These are phyloP conservation scores for Poecilus cupreus DNA, from an alignment of 2,888 invertebrate species.

Conservation along the genomic window DNA sequence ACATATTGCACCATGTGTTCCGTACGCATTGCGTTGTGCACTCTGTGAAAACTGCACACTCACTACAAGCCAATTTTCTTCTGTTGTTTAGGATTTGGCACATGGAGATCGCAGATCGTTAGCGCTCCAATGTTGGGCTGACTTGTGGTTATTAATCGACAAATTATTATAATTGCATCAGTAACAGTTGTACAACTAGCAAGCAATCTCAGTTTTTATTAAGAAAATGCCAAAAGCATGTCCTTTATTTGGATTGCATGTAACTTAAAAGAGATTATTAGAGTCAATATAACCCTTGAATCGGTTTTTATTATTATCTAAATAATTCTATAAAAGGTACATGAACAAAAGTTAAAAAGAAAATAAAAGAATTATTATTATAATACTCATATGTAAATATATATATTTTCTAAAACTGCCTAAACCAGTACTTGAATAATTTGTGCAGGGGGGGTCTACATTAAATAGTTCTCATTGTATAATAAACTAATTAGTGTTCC, in stretches of 20 bases:
- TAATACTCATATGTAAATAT: too few species aligned
- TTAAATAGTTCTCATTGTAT: too few species aligned
- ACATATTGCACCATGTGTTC: not conserved
- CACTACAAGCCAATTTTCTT: slow-evolving; percentile 72
- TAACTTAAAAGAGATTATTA: not conserved
- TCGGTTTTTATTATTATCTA: not conserved
- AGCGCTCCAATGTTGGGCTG: slow-evolving; percentile 71
- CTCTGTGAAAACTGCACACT: slow-evolving; percentile 69
- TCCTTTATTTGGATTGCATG: not conserved
- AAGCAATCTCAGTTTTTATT: slow-evolving; percentile 10
- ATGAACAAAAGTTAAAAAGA: too few species aligned
- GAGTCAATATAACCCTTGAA: too few species aligned
- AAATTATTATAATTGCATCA: slow-evolving; percentile 72
- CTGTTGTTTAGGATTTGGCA: slow-evolving; percentile 54
- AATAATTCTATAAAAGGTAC: too few species aligned
- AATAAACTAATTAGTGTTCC: too few species aligned
- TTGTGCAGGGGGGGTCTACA: too few species aligned
- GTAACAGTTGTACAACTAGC: slow-evolving; percentile 47
- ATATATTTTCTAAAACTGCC: too few species aligned
- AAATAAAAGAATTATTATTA: too few species aligned
- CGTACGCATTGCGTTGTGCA: slow-evolving; percentile 62
- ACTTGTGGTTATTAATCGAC: slow-evolving; percentile 73
- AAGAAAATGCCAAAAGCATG: not conserved
- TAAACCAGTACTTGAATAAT: too few species aligned
- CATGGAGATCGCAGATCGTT: slow-evolving; percentile 66